These are phyloP conservation scores for Charanyca ferruginea DNA, from an alignment of 2,888 invertebrate species.

Conservation along the genomic window DNA sequence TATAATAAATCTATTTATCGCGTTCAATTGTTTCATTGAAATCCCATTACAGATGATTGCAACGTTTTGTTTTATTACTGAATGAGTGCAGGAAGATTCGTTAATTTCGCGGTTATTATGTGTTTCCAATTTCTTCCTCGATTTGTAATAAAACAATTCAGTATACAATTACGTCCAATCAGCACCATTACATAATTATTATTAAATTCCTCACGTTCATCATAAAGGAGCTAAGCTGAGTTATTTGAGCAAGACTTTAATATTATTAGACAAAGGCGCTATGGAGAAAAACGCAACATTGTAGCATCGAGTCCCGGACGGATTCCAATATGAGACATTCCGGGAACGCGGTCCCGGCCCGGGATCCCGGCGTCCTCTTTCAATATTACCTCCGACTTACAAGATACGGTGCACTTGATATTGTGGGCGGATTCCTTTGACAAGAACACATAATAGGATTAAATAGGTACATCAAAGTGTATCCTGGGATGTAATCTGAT, in stretches of 20 bases:
- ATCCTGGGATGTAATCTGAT: neutral
- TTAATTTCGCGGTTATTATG: slow-evolving; percentile 1
- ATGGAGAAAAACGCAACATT: slow-evolving; percentile 69
- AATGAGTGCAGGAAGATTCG: neutral
- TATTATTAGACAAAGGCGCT: slow-evolving; percentile 62
- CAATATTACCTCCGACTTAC: slow-evolving; percentile 64
- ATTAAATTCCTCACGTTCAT: slow-evolving; percentile 41
- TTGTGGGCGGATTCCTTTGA: slow-evolving; percentile 56
- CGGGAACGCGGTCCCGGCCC: slow-evolving; percentile 66
- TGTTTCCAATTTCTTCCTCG: slow-evolving; percentile 1
- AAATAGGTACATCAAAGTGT: slow-evolving; percentile 31
- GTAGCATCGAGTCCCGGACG: slow-evolving; percentile 66
- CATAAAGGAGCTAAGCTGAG: slow-evolving; percentile 27
- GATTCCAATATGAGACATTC: slow-evolving; percentile 80
- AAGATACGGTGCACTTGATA: slow-evolving; percentile 62
- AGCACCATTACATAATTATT: slow-evolving; percentile 11
- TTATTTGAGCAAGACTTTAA: slow-evolving; percentile 59
- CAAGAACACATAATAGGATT: slow-evolving; percentile 36
- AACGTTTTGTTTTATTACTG: neutral
- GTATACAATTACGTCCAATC: neutral
- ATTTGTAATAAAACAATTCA: neutral
- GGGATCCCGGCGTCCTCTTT: slow-evolving; percentile 67
- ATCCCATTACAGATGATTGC: slow-evolving; percentile 3
- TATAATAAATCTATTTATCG: slow-evolving; percentile 85
- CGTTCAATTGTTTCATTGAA: slow-evolving; percentile 58